Evolutionary conservation across 2,113 vertebrate genomes (phyloP).

Genomic region (crab-eating macaque (Macaca fascicularis)): T2T-MFA8v1.1 NC_088391.1:19197001-19197500

Average conservation of each 20-base stretch:
- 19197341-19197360: slow-evolving; percentile 76
- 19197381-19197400: slow-evolving; percentile 74
- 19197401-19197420: slow-evolving; percentile 71
- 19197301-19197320: slow-evolving; percentile 73
- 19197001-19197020: background rate
- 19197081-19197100: background rate
- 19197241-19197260: slow-evolving; percentile 69
- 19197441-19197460: slow-evolving; percentile 72
- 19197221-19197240: slow-evolving; percentile 82
- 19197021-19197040: background rate
- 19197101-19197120: slow-evolving; percentile 41
- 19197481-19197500: slow-evolving; percentile 61
- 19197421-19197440: slow-evolving; percentile 71
- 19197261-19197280: slow-evolving; percentile 78
- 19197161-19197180: slow-evolving; percentile 78
- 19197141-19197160: slow-evolving; percentile 78
- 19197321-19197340: slow-evolving; percentile 74
- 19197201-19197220: slow-evolving; percentile 67
- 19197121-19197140: slow-evolving; percentile 70
- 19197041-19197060: background rate
- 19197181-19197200: slow-evolving; percentile 78
- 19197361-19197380: slow-evolving; percentile 73
- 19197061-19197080: slow-evolving; percentile 39
- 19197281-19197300: slow-evolving; percentile 80
- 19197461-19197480: slow-evolving; percentile 39